Evolutionary conservation across 2,888 invertebrate species (phyloP).

Genomic region (Andrena praecox): DNA sequence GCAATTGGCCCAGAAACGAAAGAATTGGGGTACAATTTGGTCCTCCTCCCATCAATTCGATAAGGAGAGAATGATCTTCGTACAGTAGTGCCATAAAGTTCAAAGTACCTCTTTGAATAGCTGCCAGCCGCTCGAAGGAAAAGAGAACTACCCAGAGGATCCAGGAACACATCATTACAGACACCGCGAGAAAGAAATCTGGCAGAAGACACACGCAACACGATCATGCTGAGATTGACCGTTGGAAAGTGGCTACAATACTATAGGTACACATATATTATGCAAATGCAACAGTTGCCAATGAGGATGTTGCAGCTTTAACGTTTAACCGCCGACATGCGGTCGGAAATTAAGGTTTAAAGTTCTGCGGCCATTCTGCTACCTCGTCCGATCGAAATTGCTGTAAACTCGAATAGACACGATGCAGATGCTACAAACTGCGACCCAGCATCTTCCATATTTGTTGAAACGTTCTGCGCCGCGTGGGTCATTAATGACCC

Average conservation of each 20-base stretch:
- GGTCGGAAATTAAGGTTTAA: conserved; percentile 36
- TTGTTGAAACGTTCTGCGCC: too few species aligned
- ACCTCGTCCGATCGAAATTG: neutral
- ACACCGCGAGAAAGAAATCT: neutral
- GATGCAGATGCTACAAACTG: conserved; percentile 9
- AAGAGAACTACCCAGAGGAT: neutral
- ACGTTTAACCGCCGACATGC: conserved; percentile 26
- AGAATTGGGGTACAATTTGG: too few species aligned
- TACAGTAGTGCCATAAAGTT: too few species aligned
- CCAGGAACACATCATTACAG: neutral
- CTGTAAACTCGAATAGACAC: conserved; percentile 3
- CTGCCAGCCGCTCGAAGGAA: too few species aligned
- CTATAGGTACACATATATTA: conserved; percentile 6
- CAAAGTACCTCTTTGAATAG: too few species aligned
- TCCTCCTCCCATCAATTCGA: too few species aligned
- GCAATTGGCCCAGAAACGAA: too few species aligned
- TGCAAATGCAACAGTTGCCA: conserved; percentile 27
- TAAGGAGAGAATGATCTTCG: too few species aligned
- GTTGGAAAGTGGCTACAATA: conserved; percentile 13
- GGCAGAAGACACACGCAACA: neutral
- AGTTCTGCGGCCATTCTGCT: conserved; percentile 14
- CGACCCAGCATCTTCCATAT: too few species aligned
- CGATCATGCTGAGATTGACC: neutral
- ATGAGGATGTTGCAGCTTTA: conserved; percentile 36
- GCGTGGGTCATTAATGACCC: too few species aligned